Evolutionary conservation across 2,888 invertebrate species (phyloP).

Genomic region (Antheraea assamensis): DNA sequence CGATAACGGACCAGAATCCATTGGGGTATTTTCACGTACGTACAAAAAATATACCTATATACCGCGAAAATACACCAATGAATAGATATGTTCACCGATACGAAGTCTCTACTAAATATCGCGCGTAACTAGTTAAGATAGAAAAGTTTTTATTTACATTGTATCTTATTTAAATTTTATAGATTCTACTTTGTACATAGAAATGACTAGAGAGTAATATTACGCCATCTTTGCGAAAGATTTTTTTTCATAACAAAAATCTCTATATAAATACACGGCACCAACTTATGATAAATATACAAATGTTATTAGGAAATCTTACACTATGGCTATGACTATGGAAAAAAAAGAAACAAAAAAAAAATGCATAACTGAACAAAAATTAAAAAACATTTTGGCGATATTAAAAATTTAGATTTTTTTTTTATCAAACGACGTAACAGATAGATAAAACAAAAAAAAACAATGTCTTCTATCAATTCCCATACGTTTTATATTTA

Average conservation of each 20-base stretch:
- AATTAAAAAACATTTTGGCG: background rate
- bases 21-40: background rate
- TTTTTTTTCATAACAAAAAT: conserved; percentile 17
- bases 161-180: conserved; percentile 41
- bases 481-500: conserved; percentile 8
- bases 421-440: background rate
- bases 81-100: background rate
- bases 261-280: conserved; percentile 6
- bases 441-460: background rate
- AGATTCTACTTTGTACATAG: conserved; percentile 71
- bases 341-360: background rate
- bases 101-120: conserved; percentile 42
- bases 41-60: conserved; percentile 10
- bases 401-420: background rate
- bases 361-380: background rate
- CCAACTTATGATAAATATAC: background rate
- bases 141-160: conserved; percentile 48
- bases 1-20: background rate
- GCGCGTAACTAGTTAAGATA: conserved; percentile 48
- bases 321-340: background rate
- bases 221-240: conserved; percentile 30
- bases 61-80: conserved; percentile 10
- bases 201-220: conserved; percentile 67
- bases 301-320: background rate
- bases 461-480: background rate